Evolutionary conservation across 1,140 invertebrate genomes (phyloP).

Genomic region (Polypedilum vanderplanki): DNA sequence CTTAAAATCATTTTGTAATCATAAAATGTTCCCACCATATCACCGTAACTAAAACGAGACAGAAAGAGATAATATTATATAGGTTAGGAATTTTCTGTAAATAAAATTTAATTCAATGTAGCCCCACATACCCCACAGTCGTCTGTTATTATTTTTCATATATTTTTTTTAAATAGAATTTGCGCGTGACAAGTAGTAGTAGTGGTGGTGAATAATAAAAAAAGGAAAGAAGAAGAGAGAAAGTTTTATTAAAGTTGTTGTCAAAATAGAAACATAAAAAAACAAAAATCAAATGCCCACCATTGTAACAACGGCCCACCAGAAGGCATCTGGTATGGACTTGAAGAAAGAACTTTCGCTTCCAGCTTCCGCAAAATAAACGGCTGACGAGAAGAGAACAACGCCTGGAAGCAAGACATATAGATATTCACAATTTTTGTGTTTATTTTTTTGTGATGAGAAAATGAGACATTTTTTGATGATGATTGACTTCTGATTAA

Average conservation of each 20-base stretch:
- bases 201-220: too few species aligned
- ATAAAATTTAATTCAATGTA: neutral
- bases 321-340: slow-evolving; percentile 96
- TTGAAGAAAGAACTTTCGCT: slow-evolving; percentile 98
- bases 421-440: neutral
- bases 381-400: slow-evolving; percentile 97
- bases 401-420: slow-evolving; percentile 75
- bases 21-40: slow-evolving; percentile 20
- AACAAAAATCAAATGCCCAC: neutral
- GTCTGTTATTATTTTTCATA: neutral
- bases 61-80: neutral
- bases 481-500: neutral
- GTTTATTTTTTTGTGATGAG: neutral
- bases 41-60: slow-evolving; percentile 23
- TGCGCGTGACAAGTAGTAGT: neutral
- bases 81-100: neutral
- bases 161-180: neutral
- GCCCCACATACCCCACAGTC: slow-evolving; percentile 9
- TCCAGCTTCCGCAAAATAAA: slow-evolving; percentile 98
- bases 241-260: neutral
- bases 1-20: neutral
- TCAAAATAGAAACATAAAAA: neutral
- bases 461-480: neutral
- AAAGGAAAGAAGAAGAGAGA: slow-evolving; percentile 1
- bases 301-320: slow-evolving; percentile 99